These are phyloP conservation scores for Crypturellus undulatus DNA, from an alignment of 2,113 vertebrate species.

Conservation along the genomic window DNA sequence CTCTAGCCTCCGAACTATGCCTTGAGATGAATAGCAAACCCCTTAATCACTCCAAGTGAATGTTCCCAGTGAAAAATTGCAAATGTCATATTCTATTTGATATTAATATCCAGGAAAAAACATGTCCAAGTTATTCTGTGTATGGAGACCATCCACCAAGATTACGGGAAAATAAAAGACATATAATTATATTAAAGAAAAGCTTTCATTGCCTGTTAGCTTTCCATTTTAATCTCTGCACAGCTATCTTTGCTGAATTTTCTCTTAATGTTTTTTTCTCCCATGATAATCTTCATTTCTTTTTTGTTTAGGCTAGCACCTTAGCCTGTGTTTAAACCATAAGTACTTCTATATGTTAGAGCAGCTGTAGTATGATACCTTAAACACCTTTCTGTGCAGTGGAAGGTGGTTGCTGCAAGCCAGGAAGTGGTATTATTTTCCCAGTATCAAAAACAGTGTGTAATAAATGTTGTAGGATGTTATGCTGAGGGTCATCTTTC, in stretches of 20 bases:
- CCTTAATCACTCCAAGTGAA: background rate
- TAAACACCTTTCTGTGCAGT: background rate
- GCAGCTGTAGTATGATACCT: rapidly evolving
- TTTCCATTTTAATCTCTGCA: background rate
- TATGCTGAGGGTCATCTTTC: background rate
- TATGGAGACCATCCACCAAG: background rate
- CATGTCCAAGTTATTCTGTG: background rate
- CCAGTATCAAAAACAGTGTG: background rate
- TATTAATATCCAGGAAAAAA: background rate
- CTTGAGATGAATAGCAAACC: background rate
- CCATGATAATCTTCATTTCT: background rate
- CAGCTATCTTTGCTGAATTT: background rate
- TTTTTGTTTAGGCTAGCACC: background rate
- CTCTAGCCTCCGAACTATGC: background rate
- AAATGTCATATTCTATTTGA: background rate
- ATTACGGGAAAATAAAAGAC: background rate
- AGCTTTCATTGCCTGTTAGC: background rate
- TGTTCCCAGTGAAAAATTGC: background rate
- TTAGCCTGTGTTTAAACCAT: background rate
- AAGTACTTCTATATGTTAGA: background rate
- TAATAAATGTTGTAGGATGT: background rate
- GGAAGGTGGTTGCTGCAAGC: background rate
- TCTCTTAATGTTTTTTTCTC: background rate
- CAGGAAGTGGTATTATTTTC: background rate
- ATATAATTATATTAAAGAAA: background rate